Percentiles rank a stretch among this genome's conserved stretches.
These are phyloP conservation scores for Drosophila tanythrix DNA, from an alignment of 2,888 invertebrate genomes.

Conservation along the genomic window DNA sequence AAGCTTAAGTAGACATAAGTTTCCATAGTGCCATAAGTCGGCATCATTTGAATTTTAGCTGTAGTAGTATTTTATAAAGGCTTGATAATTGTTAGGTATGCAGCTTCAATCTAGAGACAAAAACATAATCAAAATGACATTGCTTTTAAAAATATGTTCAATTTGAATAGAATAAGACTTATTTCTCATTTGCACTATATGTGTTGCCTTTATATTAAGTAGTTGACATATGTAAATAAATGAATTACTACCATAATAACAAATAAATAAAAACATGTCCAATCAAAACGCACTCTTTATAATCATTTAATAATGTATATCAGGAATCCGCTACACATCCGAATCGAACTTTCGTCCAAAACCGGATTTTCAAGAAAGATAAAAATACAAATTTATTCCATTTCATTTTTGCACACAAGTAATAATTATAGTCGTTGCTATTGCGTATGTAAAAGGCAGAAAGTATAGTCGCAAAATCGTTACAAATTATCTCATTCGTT, in stretches of 20 bases:
- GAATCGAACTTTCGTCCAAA: background rate
- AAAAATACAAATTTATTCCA: background rate
- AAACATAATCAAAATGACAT: background rate
- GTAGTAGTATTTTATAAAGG: background rate
- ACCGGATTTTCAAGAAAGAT: background rate
- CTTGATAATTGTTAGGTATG: background rate
- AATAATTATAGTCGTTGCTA: background rate
- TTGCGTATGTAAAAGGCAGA: background rate
- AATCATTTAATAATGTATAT: background rate
- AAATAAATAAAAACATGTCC: background rate
- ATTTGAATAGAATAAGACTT: background rate
- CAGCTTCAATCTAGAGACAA: background rate
- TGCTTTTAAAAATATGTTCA: background rate
- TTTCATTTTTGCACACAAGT: background rate
- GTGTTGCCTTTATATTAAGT: background rate
- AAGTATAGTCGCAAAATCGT: constrained; percentile 49
- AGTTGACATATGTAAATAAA: background rate
- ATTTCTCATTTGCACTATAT: background rate
- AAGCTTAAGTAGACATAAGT: too few species aligned
- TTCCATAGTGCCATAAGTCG: too few species aligned
- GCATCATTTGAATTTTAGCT: background rate
- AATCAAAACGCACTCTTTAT: background rate
- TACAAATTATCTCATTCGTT: constrained; percentile 51
- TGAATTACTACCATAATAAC: background rate
- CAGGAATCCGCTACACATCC: background rate